Conservation (phyloP, 2,797 vertebrate species). For the Sciurus carolinensis region DNA sequence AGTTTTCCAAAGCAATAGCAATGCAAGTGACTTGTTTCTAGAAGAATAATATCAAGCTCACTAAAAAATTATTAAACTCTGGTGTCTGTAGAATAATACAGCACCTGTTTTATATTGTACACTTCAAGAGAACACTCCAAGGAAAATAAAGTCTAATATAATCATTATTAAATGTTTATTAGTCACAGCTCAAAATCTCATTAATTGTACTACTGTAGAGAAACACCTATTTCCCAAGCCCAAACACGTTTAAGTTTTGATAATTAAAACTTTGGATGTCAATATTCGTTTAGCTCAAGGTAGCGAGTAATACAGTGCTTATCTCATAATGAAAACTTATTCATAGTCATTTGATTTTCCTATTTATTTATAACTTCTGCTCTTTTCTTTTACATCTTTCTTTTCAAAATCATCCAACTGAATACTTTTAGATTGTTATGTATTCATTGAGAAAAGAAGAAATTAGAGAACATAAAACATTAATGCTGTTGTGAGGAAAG, state of each 20-base stretch:
- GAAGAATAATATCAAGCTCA: constrained; percentile 87
- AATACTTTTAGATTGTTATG: constrained; percentile 79
- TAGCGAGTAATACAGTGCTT: constrained; percentile 79
- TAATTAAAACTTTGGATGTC: constrained; percentile 87
- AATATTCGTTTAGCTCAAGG: constrained; percentile 84
- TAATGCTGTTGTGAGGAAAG: neutral
- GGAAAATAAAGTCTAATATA: constrained; percentile 87
- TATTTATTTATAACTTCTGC: constrained; percentile 84
- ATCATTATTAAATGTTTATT: constrained; percentile 90
- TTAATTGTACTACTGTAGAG: constrained; percentile 81
- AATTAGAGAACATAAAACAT: constrained; percentile 47
- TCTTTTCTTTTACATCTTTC: constrained; percentile 74
- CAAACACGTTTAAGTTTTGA: constrained; percentile 82
- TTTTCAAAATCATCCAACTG: constrained; percentile 84
- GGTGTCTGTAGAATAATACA: constrained; percentile 83
- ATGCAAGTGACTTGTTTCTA: constrained; percentile 84
- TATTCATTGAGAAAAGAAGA: constrained; percentile 76
- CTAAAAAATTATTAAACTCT: constrained; percentile 83
- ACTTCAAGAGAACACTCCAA: constrained; percentile 84
- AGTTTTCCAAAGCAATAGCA: constrained; percentile 86
- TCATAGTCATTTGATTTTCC: constrained; percentile 83
- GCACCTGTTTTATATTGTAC: constrained; percentile 86
- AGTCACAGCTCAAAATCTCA: constrained; percentile 86
- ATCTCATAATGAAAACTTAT: constrained; percentile 84
- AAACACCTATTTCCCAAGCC: constrained; percentile 83